These are phyloP conservation scores for Paguma larvata DNA, from an alignment of 2,797 vertebrate species.

Conservation along the genomic window DNA sequence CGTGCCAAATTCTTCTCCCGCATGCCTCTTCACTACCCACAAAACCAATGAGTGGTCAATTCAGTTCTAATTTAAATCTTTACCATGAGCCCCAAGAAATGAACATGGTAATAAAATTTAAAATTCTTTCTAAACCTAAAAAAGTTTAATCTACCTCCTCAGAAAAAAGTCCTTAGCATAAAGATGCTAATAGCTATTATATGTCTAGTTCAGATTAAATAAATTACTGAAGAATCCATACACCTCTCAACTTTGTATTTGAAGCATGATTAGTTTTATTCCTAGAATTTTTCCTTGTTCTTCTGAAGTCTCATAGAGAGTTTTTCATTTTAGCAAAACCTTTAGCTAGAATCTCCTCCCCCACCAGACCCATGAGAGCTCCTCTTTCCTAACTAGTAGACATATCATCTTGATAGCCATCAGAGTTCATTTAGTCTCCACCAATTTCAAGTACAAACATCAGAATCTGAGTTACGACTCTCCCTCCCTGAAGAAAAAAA, in stretches of 20 bases:
- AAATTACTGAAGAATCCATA: constrained; percentile 14
- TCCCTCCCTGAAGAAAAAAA: background rate
- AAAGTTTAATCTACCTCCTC: constrained; percentile 20
- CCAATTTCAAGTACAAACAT: background rate
- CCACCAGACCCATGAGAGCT: background rate
- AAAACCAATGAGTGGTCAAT: background rate
- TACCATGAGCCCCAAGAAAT: constrained; percentile 6
- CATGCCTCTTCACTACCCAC: background rate
- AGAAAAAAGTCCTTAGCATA: constrained; percentile 32
- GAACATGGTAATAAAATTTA: constrained; percentile 13
- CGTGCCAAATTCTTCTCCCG: background rate
- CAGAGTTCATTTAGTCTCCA: background rate
- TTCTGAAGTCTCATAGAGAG: constrained; percentile 28
- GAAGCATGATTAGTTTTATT: constrained; percentile 3
- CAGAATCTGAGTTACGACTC: constrained; percentile 31
- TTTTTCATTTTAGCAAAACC: constrained; percentile 61
- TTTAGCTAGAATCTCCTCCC: constrained; percentile 29
- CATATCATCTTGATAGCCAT: constrained; percentile 21
- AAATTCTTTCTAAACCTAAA: constrained; percentile 44
- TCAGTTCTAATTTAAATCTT: constrained; percentile 35
- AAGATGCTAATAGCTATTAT: background rate
- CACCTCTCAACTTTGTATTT: constrained; percentile 42
- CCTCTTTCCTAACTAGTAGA: background rate
- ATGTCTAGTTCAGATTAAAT: constrained; percentile 11
- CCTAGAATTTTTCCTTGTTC: constrained; percentile 34